A percentile compares a stretch with the other conserved stretches of the same genome.
Evolutionary conservation across 2,797 vertebrate species (phyloP).

Genomic region (Morelia viridis): DNA sequence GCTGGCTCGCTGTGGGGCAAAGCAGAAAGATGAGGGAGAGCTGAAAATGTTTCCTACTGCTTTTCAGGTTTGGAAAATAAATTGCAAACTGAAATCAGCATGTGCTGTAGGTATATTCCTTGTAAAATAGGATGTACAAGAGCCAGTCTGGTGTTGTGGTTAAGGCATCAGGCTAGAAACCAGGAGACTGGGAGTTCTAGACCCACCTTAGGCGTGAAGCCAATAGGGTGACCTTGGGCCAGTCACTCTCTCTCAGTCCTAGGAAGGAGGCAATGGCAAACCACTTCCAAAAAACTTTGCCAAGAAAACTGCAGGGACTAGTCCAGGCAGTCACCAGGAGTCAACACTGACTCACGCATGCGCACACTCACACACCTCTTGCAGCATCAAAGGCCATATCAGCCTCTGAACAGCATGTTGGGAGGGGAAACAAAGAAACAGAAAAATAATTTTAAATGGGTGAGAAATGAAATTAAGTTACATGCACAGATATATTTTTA

Average conservation of each 20-base stretch:
- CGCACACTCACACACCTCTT: not conserved
- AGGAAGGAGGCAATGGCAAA: not conserved
- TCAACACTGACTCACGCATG: not conserved
- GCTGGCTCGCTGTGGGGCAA: not conserved
- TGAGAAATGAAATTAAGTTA: not conserved
- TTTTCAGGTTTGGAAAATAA: constrained; percentile 5
- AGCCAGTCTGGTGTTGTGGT: not conserved
- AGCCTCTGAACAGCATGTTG: not conserved
- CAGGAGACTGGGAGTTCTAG: not conserved
- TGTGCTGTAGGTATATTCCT: not conserved
- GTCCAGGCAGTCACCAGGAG: not conserved
- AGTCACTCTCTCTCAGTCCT: not conserved
- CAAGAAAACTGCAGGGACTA: not conserved
- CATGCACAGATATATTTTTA: not conserved
- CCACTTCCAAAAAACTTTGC: not conserved
- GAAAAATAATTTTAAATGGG: not conserved
- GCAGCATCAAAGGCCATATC: not conserved
- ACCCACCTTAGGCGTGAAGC: not conserved
- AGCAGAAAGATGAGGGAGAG: not conserved
- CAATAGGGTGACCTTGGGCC: not conserved
- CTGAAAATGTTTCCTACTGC: not conserved
- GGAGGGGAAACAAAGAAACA: not conserved
- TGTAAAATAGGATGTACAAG: not conserved
- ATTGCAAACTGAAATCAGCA: not conserved
- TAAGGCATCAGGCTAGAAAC: not conserved